Evolutionary conservation across 2,888 invertebrate species (phyloP).

Genomic region (Rhyacophila evoluta): DNA sequence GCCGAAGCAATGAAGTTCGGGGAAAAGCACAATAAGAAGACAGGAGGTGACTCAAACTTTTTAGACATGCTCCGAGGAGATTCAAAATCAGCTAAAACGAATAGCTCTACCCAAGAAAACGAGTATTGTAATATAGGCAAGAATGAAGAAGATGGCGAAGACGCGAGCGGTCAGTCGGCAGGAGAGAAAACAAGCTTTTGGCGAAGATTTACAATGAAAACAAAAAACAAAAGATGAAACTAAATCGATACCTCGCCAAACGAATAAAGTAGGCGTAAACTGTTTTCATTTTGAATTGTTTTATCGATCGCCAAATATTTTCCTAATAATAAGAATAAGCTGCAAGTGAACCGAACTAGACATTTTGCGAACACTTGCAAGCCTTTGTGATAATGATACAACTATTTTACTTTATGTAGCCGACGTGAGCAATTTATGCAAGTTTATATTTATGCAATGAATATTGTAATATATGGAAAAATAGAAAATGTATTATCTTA

Average conservation of each 20-base stretch:
- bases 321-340: constrained; percentile 15
- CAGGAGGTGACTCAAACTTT: constrained; percentile 72
- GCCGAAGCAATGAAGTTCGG: constrained; percentile 76
- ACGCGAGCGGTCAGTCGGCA: constrained; percentile 60
- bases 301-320: constrained; percentile 44
- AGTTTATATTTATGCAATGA: constrained; percentile 14
- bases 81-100: constrained; percentile 58
- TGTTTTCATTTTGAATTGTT: constrained; percentile 30
- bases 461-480: constrained; percentile 14
- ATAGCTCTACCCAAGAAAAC: constrained; percentile 60
- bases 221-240: constrained; percentile 75
- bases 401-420: constrained; percentile 21
- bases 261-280: background rate
- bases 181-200: constrained; percentile 76
- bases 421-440: background rate
- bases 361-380: background rate
- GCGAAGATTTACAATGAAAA: constrained; percentile 78
- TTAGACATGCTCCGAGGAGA: constrained; percentile 77
- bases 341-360: background rate
- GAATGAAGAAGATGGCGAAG: constrained; percentile 63
- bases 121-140: constrained; percentile 58
- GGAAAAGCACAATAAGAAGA: constrained; percentile 65
- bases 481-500: constrained; percentile 4
- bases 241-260: background rate
- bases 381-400: constrained; percentile 22